These are phyloP conservation scores for Pogonocherus hispidulus DNA, from an alignment of 2,888 invertebrate species.

Conservation along the genomic window DNA sequence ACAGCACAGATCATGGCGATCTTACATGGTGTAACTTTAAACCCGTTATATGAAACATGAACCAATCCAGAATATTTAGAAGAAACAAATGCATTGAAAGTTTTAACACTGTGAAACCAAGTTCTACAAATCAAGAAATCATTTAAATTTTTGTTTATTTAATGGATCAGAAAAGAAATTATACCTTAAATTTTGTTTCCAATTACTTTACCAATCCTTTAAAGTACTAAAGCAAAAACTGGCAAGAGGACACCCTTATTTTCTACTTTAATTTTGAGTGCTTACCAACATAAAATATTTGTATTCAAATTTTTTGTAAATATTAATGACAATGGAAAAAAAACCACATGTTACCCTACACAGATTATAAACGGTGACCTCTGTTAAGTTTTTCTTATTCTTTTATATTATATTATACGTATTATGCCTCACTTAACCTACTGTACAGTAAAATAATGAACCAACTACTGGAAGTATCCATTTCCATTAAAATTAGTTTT, in stretches of 20 bases:
- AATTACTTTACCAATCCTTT: neutral
- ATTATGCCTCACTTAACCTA: constrained; percentile 28
- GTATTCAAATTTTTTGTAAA: neutral
- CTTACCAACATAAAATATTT: neutral
- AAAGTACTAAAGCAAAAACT: neutral
- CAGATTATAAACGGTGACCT: too few relatives aligned
- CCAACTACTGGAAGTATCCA: constrained; percentile 54
- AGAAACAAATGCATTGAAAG: too few relatives aligned
- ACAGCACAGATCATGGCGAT: neutral
- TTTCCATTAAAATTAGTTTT: constrained; percentile 50
- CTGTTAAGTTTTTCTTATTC: constrained; percentile 13
- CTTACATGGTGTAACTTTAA: too few relatives aligned
- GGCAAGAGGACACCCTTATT: neutral
- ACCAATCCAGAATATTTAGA: too few relatives aligned
- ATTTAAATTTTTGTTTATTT: too few relatives aligned
- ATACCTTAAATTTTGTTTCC: neutral
- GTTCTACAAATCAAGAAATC: too few relatives aligned
- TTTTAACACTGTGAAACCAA: too few relatives aligned
- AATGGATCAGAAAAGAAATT: neutral
- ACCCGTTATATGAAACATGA: too few relatives aligned
- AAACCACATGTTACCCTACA: too few relatives aligned
- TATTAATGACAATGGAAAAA: neutral
- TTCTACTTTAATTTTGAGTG: neutral
- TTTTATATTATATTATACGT: constrained; percentile 1
- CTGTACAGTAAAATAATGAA: constrained; percentile 41